Conservation (phyloP, 2,113 vertebrate species). For the Chaenocephalus aceratus region DNA sequence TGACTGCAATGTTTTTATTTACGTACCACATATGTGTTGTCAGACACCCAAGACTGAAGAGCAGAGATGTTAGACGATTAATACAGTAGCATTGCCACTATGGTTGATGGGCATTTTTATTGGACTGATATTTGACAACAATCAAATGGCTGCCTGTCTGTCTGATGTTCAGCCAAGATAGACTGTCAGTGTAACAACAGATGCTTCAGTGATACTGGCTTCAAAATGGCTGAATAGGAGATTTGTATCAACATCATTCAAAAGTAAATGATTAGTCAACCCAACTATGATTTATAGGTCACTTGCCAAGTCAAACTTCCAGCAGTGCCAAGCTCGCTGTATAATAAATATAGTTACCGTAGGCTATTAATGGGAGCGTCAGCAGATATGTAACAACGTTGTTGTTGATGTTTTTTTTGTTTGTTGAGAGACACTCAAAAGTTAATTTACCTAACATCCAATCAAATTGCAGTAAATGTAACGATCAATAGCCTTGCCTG, state of each 20-base stretch:
- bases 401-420: background rate
- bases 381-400: constrained; percentile 43
- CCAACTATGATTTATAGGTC: constrained; percentile 59
- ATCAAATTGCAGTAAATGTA: constrained; percentile 24
- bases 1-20: constrained; percentile 21
- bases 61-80: constrained; percentile 35
- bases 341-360: constrained; percentile 53
- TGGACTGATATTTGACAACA: constrained; percentile 56
- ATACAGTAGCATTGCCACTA: constrained; percentile 24
- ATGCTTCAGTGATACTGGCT: constrained; percentile 64
- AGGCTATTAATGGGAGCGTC: constrained; percentile 45
- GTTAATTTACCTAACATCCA: constrained; percentile 28
- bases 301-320: constrained; percentile 59
- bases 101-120: constrained; percentile 47
- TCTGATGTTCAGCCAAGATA: constrained; percentile 64
- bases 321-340: constrained; percentile 59
- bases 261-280: constrained; percentile 65
- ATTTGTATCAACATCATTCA: constrained; percentile 54
- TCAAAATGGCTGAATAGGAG: constrained; percentile 55
- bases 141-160: constrained; percentile 47
- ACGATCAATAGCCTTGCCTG: background rate
- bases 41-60: constrained; percentile 22
- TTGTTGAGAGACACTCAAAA: constrained; percentile 37
- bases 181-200: constrained; percentile 60
- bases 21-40: constrained; percentile 1